Percentiles rank a stretch among this genome's conserved stretches.
Conservation (phyloP, 2,888 invertebrate genomes). For the Dendrolimus pini region DNA sequence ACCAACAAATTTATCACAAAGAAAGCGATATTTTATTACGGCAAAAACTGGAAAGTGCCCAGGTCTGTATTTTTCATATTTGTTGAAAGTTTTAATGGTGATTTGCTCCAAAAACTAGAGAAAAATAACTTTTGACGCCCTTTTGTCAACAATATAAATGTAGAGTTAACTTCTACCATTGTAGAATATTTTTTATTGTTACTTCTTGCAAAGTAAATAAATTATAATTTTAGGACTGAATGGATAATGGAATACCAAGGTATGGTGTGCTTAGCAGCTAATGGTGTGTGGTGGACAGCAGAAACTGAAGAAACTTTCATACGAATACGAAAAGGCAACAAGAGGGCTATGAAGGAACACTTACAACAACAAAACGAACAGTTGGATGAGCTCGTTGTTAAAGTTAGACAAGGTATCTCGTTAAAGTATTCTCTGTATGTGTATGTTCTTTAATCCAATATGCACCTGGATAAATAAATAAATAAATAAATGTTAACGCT, state of each 20-base stretch:
- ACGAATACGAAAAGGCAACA: slow-evolving; percentile 81
- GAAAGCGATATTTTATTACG: slow-evolving; percentile 91
- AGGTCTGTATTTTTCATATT: slow-evolving; percentile 51
- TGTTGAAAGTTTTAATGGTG: too few relatives aligned
- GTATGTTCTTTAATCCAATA: too few relatives aligned
- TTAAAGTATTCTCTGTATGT: too few relatives aligned
- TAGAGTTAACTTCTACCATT: neutral
- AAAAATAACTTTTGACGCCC: too few relatives aligned
- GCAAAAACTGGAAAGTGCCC: slow-evolving; percentile 80
- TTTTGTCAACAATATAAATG: slow-evolving; percentile 6
- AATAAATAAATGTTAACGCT: too few relatives aligned
- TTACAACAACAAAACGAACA: slow-evolving; percentile 87
- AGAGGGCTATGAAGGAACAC: slow-evolving; percentile 94
- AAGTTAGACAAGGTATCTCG: slow-evolving; percentile 68
- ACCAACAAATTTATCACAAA: slow-evolving; percentile 91
- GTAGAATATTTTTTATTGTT: neutral
- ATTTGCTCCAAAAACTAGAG: too few relatives aligned
- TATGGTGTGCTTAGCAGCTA: slow-evolving; percentile 89
- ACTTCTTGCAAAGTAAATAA: neutral
- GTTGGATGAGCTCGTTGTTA: slow-evolving; percentile 88
- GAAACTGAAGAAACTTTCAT: slow-evolving; percentile 94
- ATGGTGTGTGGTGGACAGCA: slow-evolving; percentile 97
- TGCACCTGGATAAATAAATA: too few relatives aligned
- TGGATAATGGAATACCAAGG: slow-evolving; percentile 95
- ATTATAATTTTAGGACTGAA: slow-evolving; percentile 75